phyloP scores from a whole-genome alignment of 2,888 invertebrate genomes.

The Chloromyia formosa region DNA sequence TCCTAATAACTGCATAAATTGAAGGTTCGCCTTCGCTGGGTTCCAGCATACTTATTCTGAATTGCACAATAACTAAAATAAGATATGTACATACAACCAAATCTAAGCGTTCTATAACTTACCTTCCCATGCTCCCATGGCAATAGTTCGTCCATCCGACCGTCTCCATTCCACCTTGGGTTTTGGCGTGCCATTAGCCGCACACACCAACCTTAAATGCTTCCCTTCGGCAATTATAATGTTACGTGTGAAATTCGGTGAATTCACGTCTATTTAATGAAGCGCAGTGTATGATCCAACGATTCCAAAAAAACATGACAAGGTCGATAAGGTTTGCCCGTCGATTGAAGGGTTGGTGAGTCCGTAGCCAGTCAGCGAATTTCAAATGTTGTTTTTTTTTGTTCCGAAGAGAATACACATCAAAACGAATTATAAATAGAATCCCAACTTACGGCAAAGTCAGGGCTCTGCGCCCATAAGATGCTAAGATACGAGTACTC shows the following conservation, averaged over 20 bases:
- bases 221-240: conserved; percentile 83
- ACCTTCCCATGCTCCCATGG: conserved; percentile 73
- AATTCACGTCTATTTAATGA: conserved; percentile 56
- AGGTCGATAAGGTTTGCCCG: not conserved
- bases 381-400: not conserved
- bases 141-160: conserved; percentile 71
- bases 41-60: too few species aligned
- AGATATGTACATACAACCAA: too few species aligned
- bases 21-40: too few species aligned
- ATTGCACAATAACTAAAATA: too few species aligned
- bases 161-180: conserved; percentile 83
- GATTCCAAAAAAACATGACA: not conserved
- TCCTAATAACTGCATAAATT: too few species aligned
- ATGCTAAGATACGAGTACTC: conserved; percentile 52
- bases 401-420: not conserved
- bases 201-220: conserved; percentile 83
- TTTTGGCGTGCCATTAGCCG: conserved; percentile 78
- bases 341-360: too few species aligned
- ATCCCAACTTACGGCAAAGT: too few species aligned
- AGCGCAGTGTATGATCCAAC: not conserved
- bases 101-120: too few species aligned
- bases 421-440: not conserved
- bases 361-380: too few species aligned
- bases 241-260: conserved; percentile 63
- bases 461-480: not conserved